phyloP scores from a whole-genome alignment of 2,888 invertebrate genomes.

The Geophilus truncorum region DNA sequence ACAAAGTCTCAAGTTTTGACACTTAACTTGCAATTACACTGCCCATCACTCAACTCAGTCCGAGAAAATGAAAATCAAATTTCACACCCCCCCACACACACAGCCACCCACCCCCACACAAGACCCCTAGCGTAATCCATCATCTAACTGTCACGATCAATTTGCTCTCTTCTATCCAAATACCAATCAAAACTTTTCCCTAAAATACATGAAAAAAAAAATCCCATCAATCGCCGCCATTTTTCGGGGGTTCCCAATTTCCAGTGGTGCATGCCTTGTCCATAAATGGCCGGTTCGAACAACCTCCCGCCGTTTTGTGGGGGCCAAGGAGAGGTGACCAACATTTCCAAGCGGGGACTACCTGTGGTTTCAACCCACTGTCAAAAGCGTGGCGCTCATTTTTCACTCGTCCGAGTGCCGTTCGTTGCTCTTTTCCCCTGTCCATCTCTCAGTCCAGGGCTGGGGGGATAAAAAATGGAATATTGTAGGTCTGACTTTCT shows the following conservation, averaged over 20 bases:
- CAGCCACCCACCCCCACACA: neutral
- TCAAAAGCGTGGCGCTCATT: slow-evolving; percentile 23
- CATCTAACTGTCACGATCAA: neutral
- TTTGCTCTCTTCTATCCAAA: neutral
- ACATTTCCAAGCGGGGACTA: neutral
- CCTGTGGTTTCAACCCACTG: slow-evolving; percentile 10
- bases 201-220: neutral
- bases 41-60: neutral
- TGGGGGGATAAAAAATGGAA: neutral
- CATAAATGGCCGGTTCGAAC: neutral
- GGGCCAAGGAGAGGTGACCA: slow-evolving; percentile 24
- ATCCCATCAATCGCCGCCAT: neutral
- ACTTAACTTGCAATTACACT: slow-evolving; percentile 8
- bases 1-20: neutral
- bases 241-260: neutral
- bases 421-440: slow-evolving; percentile 1
- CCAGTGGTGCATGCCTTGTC: neutral
- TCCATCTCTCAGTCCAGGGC: no score
- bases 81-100: neutral
- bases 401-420: neutral
- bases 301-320: neutral
- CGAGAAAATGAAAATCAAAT: slow-evolving; percentile 9
- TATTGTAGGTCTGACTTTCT: neutral
- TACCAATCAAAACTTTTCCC: no score
- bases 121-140: neutral